Percentiles rank a stretch among this genome's conserved stretches.
phyloP scores from a whole-genome alignment of 2,797 vertebrate species.

The Ctenopoma kingsleyae region DNA sequence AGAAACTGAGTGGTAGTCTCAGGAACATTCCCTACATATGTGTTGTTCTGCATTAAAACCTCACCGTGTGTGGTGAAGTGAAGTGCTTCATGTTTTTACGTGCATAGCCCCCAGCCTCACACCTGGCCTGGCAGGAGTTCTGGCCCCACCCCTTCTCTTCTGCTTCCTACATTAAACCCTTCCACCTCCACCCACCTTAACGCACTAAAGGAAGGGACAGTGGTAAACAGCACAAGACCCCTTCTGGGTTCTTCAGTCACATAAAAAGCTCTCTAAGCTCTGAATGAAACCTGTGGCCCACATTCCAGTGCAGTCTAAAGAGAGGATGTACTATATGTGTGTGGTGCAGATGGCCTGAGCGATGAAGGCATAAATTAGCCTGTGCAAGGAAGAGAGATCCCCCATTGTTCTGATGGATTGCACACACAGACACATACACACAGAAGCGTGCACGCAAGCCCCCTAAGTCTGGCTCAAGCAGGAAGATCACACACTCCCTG shows the following conservation, averaged over 20 bases:
- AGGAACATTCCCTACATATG: constrained; percentile 29
- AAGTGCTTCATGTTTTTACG: constrained; percentile 72
- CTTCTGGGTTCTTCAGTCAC: constrained; percentile 42
- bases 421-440: constrained; percentile 67
- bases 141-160: constrained; percentile 51
- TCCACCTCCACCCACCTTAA: constrained; percentile 28
- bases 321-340: constrained; percentile 38
- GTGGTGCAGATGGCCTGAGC: constrained; percentile 57
- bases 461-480: constrained; percentile 61
- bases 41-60: constrained; percentile 22
- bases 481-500: constrained; percentile 81
- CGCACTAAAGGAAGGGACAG: constrained; percentile 46
- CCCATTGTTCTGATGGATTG: constrained; percentile 68
- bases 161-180: constrained; percentile 42
- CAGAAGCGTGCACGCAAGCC: constrained; percentile 28
- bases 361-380: constrained; percentile 74
- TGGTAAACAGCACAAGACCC: constrained; percentile 32
- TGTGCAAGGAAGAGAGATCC: constrained; percentile 63
- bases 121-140: constrained; percentile 73
- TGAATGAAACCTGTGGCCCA: constrained; percentile 71
- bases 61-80: constrained; percentile 27
- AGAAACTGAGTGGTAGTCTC: constrained; percentile 2
- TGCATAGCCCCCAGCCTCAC: constrained; percentile 80
- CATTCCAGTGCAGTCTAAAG: constrained; percentile 55
- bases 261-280: constrained; percentile 40